Evolutionary conservation across 2,797 vertebrate species (phyloP).

Genomic region (Sarcophilus harrisii): DNA sequence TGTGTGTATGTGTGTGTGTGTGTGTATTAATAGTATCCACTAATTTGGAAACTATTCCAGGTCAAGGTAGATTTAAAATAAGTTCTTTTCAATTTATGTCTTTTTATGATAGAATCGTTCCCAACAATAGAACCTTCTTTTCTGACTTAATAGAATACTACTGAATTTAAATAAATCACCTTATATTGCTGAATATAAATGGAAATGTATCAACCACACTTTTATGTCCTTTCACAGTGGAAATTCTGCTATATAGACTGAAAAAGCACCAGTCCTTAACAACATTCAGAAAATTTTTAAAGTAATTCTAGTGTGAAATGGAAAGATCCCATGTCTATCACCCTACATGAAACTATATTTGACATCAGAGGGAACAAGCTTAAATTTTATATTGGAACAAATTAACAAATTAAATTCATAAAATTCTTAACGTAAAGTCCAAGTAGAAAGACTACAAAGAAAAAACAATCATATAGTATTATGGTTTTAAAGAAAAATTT

Average conservation of each 20-base stretch:
- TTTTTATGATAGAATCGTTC: not conserved
- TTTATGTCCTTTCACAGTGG: not conserved
- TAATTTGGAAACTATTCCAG: not conserved
- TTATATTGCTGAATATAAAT: not conserved
- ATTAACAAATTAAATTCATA: not conserved
- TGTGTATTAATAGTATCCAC: not conserved
- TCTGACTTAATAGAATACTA: not conserved
- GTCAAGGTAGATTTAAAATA: not conserved
- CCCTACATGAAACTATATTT: not conserved
- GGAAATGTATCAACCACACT: not conserved
- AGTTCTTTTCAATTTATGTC: not conserved
- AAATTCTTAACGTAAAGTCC: not conserved
- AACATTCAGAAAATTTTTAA: not conserved
- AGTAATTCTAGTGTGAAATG: not conserved
- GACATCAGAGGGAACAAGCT: not conserved
- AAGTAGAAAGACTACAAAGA: not conserved
- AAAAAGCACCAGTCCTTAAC: not conserved
- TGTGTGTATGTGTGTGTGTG: too few relatives aligned
- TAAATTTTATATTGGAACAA: not conserved
- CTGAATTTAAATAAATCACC: not conserved
- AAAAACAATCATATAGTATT: not conserved
- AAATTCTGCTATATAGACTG: not conserved
- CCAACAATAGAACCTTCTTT: not conserved
- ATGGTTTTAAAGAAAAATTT: not conserved
- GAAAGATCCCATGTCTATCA: not conserved